Evolutionary conservation across 2,888 invertebrate species (phyloP).

Genomic region (Agriopis marginaria): DNA sequence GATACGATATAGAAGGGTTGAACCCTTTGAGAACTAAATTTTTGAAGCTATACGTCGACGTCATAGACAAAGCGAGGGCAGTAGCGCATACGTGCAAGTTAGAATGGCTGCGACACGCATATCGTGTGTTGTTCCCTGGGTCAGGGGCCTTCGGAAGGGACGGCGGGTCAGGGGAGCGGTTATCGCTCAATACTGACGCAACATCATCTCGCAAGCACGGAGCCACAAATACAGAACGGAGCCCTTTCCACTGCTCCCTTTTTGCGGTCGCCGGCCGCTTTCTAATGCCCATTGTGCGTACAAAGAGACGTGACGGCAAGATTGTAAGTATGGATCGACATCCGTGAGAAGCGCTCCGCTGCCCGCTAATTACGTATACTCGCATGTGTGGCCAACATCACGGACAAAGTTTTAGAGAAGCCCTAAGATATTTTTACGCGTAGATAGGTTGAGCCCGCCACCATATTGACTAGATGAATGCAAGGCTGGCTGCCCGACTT

Average conservation of each 20-base stretch:
- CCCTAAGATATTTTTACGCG: no score
- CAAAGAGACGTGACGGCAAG: conserved; percentile 57
- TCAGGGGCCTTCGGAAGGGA: conserved; percentile 49
- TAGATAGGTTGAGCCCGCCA: no score
- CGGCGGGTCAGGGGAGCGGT: conserved; percentile 56
- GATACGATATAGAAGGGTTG: conserved; percentile 74
- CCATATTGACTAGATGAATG: no score
- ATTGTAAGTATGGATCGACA: conserved; percentile 69
- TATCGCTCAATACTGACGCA: conserved; percentile 78
- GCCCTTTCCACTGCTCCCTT: conserved; percentile 82
- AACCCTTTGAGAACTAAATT: conserved; percentile 79
- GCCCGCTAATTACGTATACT: conserved; percentile 63
- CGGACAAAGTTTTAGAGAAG: conserved; percentile 22
- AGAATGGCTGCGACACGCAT: conserved; percentile 60
- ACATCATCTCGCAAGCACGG: conserved; percentile 75
- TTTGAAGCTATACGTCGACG: conserved; percentile 64
- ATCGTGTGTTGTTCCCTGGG: conserved; percentile 49
- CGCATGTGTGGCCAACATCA: conserved; percentile 46
- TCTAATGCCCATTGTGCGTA: conserved; percentile 82
- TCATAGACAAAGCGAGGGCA: conserved; percentile 74
- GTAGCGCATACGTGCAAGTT: conserved; percentile 64
- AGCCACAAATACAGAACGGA: conserved; percentile 55
- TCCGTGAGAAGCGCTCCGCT: conserved; percentile 75
- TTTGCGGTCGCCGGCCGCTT: conserved; percentile 82
- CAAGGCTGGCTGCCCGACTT: no score